Evolutionary conservation across 2,888 invertebrate species (phyloP).

Genomic region (Drosophila mulleri): DNA sequence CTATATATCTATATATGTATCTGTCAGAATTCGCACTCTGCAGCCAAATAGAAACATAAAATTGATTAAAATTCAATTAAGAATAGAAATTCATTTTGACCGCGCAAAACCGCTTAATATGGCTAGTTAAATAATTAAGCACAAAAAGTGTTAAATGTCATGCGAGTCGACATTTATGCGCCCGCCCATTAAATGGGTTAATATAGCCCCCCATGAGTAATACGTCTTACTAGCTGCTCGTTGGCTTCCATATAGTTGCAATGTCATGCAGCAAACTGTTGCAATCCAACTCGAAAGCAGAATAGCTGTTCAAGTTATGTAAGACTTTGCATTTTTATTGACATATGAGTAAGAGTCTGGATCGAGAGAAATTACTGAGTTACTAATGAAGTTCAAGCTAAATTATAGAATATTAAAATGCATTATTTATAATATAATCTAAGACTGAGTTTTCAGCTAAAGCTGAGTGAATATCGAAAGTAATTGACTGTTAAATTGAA

Average conservation of each 20-base stretch:
- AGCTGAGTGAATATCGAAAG: too few relatives aligned
- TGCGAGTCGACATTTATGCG: conserved; percentile 6
- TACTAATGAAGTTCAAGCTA: not conserved
- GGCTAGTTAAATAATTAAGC: conserved; percentile 22
- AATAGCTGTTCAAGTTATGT: conserved; percentile 1
- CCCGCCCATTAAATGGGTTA: conserved; percentile 48
- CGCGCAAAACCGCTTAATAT: not conserved
- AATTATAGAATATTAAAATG: not conserved
- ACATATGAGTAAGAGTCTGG: conserved; percentile 38
- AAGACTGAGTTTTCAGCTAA: too few relatives aligned
- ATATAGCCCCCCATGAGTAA: conserved; percentile 54
- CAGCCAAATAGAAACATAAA: not conserved
- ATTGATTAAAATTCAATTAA: conserved; percentile 5
- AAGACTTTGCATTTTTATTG: conserved; percentile 2
- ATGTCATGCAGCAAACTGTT: conserved; percentile 19
- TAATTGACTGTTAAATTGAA: not conserved
- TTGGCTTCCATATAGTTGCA: not conserved
- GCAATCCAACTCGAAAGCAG: not conserved
- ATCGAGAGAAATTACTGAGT: not conserved
- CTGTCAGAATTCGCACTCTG: not conserved
- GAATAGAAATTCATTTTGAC: not conserved
- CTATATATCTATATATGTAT: not conserved
- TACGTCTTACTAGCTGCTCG: not conserved
- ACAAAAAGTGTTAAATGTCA: conserved; percentile 39
- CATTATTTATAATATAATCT: too few relatives aligned